Evolutionary conservation across 2,888 invertebrate genomes (phyloP).

Genomic region (Mimachlamys varia): DNA sequence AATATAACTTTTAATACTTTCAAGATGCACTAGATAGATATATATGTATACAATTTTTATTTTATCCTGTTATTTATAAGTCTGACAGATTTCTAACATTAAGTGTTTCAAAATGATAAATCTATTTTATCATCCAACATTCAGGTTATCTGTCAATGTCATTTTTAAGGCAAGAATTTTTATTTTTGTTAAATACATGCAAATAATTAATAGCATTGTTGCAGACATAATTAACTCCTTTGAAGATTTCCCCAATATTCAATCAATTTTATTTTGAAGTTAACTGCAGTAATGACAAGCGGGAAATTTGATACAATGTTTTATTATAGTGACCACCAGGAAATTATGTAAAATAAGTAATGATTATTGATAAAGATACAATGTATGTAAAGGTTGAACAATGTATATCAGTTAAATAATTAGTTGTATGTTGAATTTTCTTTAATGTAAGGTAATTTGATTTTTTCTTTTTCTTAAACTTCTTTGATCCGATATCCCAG

Average conservation of each 20-base stretch:
- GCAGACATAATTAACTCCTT: background rate
- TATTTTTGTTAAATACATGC: conserved; percentile 26
- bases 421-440: too few relatives aligned
- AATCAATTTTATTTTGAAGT: background rate
- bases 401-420: background rate
- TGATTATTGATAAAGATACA: background rate
- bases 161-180: background rate
- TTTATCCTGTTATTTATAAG: background rate
- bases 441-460: too few relatives aligned
- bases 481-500: too few relatives aligned
- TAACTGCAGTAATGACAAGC: background rate
- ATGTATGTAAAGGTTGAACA: background rate
- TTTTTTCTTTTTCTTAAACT: too few relatives aligned
- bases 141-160: background rate
- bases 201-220: conserved; percentile 2
- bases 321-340: background rate
- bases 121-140: background rate
- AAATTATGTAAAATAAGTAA: background rate
- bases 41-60: too few relatives aligned
- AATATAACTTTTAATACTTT: too few relatives aligned
- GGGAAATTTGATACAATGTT: conserved; percentile 13
- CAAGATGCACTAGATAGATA: too few relatives aligned
- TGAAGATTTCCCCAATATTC: background rate
- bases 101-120: background rate
- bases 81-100: background rate